phyloP scores from a whole-genome alignment of 2,113 vertebrate species.

The Dasypus novemcinctus region DNA sequence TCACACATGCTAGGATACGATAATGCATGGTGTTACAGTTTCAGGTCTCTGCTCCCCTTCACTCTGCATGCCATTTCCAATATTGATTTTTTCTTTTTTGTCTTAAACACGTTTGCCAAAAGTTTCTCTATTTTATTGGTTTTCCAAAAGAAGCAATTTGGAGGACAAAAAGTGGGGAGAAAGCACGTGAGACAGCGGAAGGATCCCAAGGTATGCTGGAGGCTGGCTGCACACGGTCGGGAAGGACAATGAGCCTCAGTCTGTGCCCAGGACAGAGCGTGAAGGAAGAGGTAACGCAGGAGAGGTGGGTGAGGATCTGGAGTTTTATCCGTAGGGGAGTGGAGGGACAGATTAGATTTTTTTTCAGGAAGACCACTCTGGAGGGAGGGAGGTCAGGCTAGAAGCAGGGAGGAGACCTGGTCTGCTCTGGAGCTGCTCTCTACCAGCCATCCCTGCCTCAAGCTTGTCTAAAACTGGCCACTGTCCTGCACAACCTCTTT shows the following conservation, averaged over 20 bases:
- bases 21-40: background rate
- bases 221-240: fast-evolving
- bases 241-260: background rate
- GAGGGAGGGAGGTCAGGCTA: background rate
- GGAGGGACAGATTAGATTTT: background rate
- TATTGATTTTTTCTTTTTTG: background rate
- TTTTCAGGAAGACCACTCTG: background rate
- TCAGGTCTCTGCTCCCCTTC: background rate
- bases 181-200: background rate
- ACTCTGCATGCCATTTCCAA: background rate
- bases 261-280: no score
- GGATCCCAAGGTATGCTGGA: background rate
- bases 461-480: background rate
- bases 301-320: background rate
- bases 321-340: background rate
- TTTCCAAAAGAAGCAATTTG: background rate
- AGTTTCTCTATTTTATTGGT: background rate
- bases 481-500: background rate
- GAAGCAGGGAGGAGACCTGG: background rate
- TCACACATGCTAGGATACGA: background rate
- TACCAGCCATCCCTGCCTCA: background rate
- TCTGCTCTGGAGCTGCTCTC: background rate
- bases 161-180: background rate
- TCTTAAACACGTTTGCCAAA: background rate
- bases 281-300: background rate